Evolutionary conservation across 1,140 invertebrate species (phyloP).

Genomic region (Coelopa frigida): DNA sequence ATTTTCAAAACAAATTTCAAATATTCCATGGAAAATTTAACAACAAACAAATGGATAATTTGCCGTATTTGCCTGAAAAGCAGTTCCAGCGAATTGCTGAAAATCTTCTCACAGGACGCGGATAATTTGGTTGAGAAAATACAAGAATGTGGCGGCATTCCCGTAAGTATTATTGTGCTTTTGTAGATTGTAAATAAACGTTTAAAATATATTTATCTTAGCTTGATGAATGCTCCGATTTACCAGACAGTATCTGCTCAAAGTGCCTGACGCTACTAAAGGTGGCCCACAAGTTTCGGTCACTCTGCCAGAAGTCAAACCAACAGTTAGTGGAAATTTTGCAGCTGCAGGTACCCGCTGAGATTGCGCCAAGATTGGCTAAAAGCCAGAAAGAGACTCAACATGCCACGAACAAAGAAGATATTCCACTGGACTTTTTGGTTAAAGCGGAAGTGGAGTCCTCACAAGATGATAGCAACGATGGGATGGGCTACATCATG

Average conservation of each 20-base stretch:
- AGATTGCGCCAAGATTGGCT: neutral
- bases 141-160: slow-evolving; percentile 6
- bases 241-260: slow-evolving; percentile 25
- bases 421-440: neutral
- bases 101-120: slow-evolving; percentile 13
- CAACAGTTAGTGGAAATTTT: neutral
- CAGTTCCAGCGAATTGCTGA: slow-evolving; percentile 20
- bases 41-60: slow-evolving; percentile 13
- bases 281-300: slow-evolving; percentile 23
- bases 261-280: slow-evolving; percentile 23
- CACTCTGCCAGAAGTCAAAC: slow-evolving; percentile 22
- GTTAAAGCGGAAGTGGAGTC: neutral
- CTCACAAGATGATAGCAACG: neutral
- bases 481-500: neutral
- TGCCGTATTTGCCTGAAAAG: slow-evolving; percentile 27
- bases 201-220: slow-evolving; percentile 11
- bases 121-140: slow-evolving; percentile 1
- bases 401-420: neutral
- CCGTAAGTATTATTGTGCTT: slow-evolving; percentile 1
- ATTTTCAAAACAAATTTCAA: too few species aligned
- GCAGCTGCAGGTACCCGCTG: neutral
- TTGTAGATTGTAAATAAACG: neutral
- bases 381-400: neutral
- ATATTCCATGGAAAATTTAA: too few species aligned
- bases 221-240: slow-evolving; percentile 14